Conservation (phyloP, 2,113 vertebrate species). For the Nothobranchius furzeri region DNA sequence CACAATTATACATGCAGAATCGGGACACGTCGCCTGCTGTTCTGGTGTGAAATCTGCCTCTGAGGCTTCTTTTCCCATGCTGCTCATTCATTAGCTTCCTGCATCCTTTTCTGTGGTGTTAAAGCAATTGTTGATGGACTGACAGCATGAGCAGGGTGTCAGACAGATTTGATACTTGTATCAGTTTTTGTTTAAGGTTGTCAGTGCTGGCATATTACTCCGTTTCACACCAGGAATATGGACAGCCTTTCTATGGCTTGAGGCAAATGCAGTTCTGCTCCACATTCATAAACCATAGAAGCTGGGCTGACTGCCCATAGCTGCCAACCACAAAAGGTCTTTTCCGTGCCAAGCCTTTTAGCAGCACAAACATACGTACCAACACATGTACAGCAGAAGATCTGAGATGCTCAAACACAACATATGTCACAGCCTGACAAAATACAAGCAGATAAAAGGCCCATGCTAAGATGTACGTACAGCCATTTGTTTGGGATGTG, state of each 20-base stretch:
- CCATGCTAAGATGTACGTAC: conserved; percentile 3
- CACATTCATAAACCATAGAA: conserved; percentile 52
- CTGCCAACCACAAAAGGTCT: conserved; percentile 56
- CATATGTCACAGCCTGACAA: conserved; percentile 19
- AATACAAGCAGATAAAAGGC: background rate
- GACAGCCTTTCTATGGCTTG: conserved; percentile 39
- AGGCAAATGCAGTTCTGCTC: conserved; percentile 56
- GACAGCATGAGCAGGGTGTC: conserved; percentile 47
- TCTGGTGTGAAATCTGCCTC: conserved; percentile 31
- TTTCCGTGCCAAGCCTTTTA: conserved; percentile 59
- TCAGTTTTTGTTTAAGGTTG: conserved; percentile 42
- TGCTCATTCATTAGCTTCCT: conserved; percentile 37
- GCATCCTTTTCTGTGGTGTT: conserved; percentile 32
- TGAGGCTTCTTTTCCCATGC: conserved; percentile 24
- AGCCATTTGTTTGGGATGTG: background rate
- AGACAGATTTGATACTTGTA: conserved; percentile 37
- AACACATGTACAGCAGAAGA: conserved; percentile 12
- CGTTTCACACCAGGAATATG: conserved; percentile 56
- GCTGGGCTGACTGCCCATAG: conserved; percentile 51
- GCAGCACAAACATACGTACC: conserved; percentile 33
- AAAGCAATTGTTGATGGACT: conserved; percentile 40
- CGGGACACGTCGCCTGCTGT: conserved; percentile 35
- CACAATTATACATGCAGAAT: conserved; percentile 37
- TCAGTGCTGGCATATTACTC: conserved; percentile 33
- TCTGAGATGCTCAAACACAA: conserved; percentile 17